Evolutionary conservation across 2,113 vertebrate genomes (phyloP).

Genomic region (Gymnobelideus leadbeateri): DNA sequence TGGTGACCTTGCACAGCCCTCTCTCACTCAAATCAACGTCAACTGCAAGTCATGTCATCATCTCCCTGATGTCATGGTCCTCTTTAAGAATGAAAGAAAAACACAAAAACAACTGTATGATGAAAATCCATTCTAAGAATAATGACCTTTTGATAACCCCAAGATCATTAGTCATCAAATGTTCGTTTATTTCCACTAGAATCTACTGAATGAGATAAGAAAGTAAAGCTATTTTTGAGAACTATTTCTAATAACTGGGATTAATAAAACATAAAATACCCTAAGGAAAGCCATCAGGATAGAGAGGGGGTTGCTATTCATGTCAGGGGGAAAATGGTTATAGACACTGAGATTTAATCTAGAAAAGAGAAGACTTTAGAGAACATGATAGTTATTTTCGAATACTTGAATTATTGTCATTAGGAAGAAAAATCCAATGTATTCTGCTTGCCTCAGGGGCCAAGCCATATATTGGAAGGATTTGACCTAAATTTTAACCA

Average conservation of each 20-base stretch:
- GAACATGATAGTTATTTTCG: background rate
- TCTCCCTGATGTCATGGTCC: too few relatives aligned
- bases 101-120: conserved; percentile 30
- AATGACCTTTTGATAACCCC: conserved; percentile 65
- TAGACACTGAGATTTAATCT: conserved; percentile 26
- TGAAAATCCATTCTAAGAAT: conserved; percentile 69
- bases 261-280: conserved; percentile 70
- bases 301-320: conserved; percentile 63
- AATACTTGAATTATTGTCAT: conserved; percentile 29
- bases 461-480: background rate
- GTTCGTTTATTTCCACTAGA: conserved; percentile 74
- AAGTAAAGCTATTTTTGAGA: conserved; percentile 73
- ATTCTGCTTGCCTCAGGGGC: background rate
- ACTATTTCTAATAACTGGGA: conserved; percentile 75
- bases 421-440: background rate
- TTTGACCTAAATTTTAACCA: background rate
- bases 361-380: background rate
- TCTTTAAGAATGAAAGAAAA: too few relatives aligned
- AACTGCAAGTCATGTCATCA: too few relatives aligned
- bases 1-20: too few relatives aligned
- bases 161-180: conserved; percentile 71
- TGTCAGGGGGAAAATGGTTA: conserved; percentile 66
- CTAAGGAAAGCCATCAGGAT: conserved; percentile 66
- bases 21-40: too few relatives aligned
- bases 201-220: conserved; percentile 65